Base-by-base conservation (phyloP, 2,113 vertebrate genomes). In the Megaceryle torquata region DNA sequence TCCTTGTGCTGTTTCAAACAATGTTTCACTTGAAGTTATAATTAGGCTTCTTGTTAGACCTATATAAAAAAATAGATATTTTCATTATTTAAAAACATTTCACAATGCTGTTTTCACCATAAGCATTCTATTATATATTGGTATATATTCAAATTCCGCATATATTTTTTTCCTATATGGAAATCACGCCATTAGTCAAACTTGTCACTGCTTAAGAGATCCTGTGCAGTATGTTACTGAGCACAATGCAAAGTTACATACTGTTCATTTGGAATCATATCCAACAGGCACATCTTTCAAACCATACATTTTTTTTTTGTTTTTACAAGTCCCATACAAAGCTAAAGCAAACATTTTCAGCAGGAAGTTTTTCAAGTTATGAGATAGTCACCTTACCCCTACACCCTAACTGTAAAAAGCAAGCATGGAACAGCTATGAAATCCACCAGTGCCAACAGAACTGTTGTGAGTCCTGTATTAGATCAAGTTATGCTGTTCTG, bases 1-100 rank as follows among this genome's bases (percentile, higher is more conserved):
- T 63, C 98, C 98, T 95, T 98, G 98, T 61, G 98, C 97, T 65
- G 97, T 98, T 82, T 98, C 98, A 77, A 98, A 89, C n/a, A 74
- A 91, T 35, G 91, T 96, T 2, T 97, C 97, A 48, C 24, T 24
- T 59, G 97, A 92, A 60, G 94, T 97, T 95, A 98, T 97, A 18
- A 31, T 94, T 46, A 98, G 53, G 53, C 98, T 95, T 68, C 88
- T 89, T n/a, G 89, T 75, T 44, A 98, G 74, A 96, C 97, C 98
- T 98, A 94, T 11, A 85, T 88, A 93, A 89, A 94, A 14, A 51
- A 5, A 53, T 24, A 15, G 35, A 94, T 5, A 59, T 37, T 48
- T 86, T 75, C 21, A 37, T 28, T 16, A 48, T 84, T 85, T 92
- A 61, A 63, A 88, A 93, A 60, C 41, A 68, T 22, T 56, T 60